phyloP scores from a whole-genome alignment of 2,113 vertebrate species.

The Stercorarius parasiticus region DNA sequence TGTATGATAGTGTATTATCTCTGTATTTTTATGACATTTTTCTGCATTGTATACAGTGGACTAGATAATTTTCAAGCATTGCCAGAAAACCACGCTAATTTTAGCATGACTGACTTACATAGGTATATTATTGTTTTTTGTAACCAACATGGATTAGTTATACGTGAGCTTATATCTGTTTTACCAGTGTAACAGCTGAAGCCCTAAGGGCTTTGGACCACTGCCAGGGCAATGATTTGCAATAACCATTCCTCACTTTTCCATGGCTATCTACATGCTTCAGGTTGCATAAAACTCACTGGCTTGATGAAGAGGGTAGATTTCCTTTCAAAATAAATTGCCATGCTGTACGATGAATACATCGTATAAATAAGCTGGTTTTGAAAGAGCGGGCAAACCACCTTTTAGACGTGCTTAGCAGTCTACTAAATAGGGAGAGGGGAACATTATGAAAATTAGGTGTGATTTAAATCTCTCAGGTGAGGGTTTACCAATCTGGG shows the following conservation, averaged over 20 bases:
- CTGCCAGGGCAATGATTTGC: constrained; percentile 18
- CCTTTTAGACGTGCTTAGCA: not conserved
- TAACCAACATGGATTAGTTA: not conserved
- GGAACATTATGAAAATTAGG: not conserved
- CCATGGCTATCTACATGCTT: not conserved
- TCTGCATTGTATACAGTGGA: not conserved
- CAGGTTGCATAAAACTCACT: not conserved
- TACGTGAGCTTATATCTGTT: not conserved
- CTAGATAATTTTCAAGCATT: not conserved
- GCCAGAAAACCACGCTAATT: not conserved
- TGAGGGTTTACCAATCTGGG: not conserved
- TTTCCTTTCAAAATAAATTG: constrained; percentile 20
- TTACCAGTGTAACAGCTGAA: constrained; percentile 11
- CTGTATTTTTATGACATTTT: not conserved
- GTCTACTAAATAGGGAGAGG: not conserved
- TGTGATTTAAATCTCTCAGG: not conserved
- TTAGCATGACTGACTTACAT: not conserved
- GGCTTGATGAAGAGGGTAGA: not conserved
- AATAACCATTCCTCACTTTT: not conserved
- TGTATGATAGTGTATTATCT: not conserved
- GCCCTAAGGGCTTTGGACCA: not conserved
- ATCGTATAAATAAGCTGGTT: not conserved
- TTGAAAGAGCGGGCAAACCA: not conserved
- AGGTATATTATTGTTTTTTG: not conserved
- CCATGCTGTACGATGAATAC: not conserved